Evolutionary conservation across 2,888 invertebrate genomes (phyloP).

Genomic region (Auanema freiburgensis): DNA sequence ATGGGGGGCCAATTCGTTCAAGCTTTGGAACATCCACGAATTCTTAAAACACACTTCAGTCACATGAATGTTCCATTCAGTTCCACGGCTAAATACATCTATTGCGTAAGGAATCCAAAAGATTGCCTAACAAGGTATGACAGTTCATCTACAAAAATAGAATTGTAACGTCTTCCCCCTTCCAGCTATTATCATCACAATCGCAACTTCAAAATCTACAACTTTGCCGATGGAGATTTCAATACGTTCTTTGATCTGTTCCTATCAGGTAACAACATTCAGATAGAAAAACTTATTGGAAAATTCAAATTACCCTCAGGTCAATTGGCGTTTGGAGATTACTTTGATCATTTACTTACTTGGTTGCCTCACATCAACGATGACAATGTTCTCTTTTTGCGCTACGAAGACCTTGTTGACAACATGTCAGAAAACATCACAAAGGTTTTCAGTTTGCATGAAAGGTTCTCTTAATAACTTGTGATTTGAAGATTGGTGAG

Average conservation of each 20-base stretch:
- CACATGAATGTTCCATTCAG: constrained; percentile 56
- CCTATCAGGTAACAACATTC: constrained; percentile 20
- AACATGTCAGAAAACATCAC: constrained; percentile 46
- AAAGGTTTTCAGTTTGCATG: constrained; percentile 23
- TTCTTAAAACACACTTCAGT: constrained; percentile 61
- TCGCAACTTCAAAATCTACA: constrained; percentile 61
- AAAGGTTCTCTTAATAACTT: neutral
- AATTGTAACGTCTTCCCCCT: neutral
- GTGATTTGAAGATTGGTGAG: constrained; percentile 44
- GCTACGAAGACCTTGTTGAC: constrained; percentile 59
- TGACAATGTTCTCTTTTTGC: constrained; percentile 57
- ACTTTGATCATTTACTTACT: constrained; percentile 55
- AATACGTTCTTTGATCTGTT: constrained; percentile 61
- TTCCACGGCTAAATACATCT: constrained; percentile 60
- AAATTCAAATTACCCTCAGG: constrained; percentile 17
- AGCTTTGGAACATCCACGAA: constrained; percentile 50
- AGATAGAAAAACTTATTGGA: constrained; percentile 1
- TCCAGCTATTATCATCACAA: constrained; percentile 53
- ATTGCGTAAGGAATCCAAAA: constrained; percentile 61
- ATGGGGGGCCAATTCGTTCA: constrained; percentile 59
- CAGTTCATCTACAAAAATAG: neutral
- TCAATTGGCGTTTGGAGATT: constrained; percentile 59
- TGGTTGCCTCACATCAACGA: constrained; percentile 54
- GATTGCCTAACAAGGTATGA: constrained; percentile 53
- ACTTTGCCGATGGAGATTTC: constrained; percentile 54